phyloP scores from a whole-genome alignment of 2,888 invertebrate genomes.

The Dermolepida albohirtum region DNA sequence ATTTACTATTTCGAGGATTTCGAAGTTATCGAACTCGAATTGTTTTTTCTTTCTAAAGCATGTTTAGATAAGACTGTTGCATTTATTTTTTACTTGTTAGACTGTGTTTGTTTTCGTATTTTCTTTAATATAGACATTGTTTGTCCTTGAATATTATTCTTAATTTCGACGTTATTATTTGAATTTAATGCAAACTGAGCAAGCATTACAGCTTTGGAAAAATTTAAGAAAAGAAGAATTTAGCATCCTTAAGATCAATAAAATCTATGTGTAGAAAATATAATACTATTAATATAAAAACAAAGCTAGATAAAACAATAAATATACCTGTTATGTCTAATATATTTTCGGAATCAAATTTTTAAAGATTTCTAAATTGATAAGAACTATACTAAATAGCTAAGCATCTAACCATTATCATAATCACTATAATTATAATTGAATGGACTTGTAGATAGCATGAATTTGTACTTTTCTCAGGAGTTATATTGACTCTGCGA shows the following conservation, averaged over 20 bases:
- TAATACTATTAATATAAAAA: slow-evolving; percentile 91
- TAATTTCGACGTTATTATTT: slow-evolving; percentile 83
- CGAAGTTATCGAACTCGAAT: too few species aligned
- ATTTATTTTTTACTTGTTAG: too few species aligned
- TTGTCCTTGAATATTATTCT: slow-evolving; percentile 87
- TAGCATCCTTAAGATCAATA: slow-evolving; percentile 89
- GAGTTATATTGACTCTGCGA: slow-evolving; percentile 57
- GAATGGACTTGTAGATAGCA: slow-evolving; percentile 39
- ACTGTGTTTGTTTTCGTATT: too few species aligned
- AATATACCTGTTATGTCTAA: slow-evolving; percentile 86
- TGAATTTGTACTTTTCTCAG: slow-evolving; percentile 43
- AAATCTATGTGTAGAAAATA: slow-evolving; percentile 88
- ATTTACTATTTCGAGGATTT: too few species aligned
- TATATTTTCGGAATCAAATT: slow-evolving; percentile 88
- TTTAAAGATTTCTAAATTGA: slow-evolving; percentile 88
- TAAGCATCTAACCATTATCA: slow-evolving; percentile 90
- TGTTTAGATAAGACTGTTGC: too few species aligned
- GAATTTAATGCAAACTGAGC: slow-evolving; percentile 86
- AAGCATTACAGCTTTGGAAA: slow-evolving; percentile 89
- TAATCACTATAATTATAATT: slow-evolving; percentile 86
- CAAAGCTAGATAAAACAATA: slow-evolving; percentile 91
- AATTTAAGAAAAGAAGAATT: slow-evolving; percentile 91
- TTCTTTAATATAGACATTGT: too few species aligned
- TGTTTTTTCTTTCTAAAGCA: too few species aligned
- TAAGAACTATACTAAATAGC: slow-evolving; percentile 93